Base-by-base conservation (phyloP, 35 echinoderm and acorn worm species). In the Acanthaster planci region DNA sequence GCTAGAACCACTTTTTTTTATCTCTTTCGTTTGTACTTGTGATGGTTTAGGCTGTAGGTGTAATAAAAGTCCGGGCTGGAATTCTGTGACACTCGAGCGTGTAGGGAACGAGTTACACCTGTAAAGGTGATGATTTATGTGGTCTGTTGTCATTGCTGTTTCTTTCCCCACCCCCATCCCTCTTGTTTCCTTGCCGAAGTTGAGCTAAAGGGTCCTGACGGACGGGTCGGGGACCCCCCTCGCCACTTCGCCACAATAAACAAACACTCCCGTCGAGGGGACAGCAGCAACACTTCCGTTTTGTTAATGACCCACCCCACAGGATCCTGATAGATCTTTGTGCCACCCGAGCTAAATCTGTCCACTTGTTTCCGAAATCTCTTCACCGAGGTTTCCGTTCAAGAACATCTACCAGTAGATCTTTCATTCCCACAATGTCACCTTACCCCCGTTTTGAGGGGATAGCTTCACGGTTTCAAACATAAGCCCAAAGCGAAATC, bases 181-280 rank as follows among this genome's bases (percentile, higher is more conserved):
- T 47, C 42, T 47, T 47, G 4, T 47, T 12, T 47, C 42, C n/a
- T n/a, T n/a, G n/a, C n/a, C n/a, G n/a, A n/a, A n/a, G 42, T 47
- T 47, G 42, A 47, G 42, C 4, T 47, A 12, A 47, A 47, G 42
- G 42, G 26, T 29, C 14, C 29, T 72, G 64, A 72, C 64, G 22
- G 64, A 72, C 23, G 34, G 34, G 64, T 72, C 42, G 42, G 4
- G 64, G 23, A 21, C 34, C 26, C 26, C 27, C 5, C 23, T 72
- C 64, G 15, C 64, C 64, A 72, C 64, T 72, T 72, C 64, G 23
- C 7, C 64, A 26, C 64, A 72, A 72, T 72, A 72, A 72, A 72
- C 64, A 72, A 72, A 72, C 64, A 72, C 22, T 72, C 27, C 23
- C 30, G 15, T 47, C 64, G 34, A 26, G 26, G 26, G 30, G 64